Evolutionary conservation across 2,113 vertebrate genomes (phyloP), one percentile per base, ranked within the genome.

Genomic region (Silurus glanis): DNA sequence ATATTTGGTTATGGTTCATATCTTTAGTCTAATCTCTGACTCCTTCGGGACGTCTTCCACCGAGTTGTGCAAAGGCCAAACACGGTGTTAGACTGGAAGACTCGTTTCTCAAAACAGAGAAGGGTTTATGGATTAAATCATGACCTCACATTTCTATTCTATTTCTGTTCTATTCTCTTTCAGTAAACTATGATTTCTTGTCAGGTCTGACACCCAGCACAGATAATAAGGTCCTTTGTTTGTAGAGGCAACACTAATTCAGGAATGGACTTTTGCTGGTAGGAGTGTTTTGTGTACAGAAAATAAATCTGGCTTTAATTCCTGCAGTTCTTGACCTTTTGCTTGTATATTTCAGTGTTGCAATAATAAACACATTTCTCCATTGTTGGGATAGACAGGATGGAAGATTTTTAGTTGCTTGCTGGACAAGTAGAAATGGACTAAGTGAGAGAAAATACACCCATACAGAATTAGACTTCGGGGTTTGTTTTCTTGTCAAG

Each of bases 231-330:
- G 16, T 9, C 67, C 4, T 47, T 21, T 47, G 37, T 72, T 72
- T 47, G 37, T 47, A 45, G 67, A 69, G 66, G 25, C 25, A 28
- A 47, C 8, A 21, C 12, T 76, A 76, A 53, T 75, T 75, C 49
- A 75, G 45, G 6, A 49, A 49, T n/a, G 53, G 53, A 17, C 13
- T 53, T 79, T 28, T n/a, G 56, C 49, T 66, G 49, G 56, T 47
- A 83, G 78, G 23, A 64, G 5, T 47, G 66, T 76, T 16, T 71
- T 64, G 62, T 67, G 8, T 25, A 47, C 53, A 45, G 45, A 74
- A 25, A 82, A 58, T 75, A 83, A 85, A 64, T 79, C 13, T 74
- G 55, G 61, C 8, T 17, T 47, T 74, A 28, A 79, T 86, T 28
- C 21, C 9, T 49, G 45, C 83, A 55, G 80, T 74, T 28, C 3